Percentiles rank a stretch among this genome's conserved stretches.
These are phyloP conservation scores for Dicyrtoma fusca DNA, from an alignment of 2,888 invertebrate genomes.

Conservation along the genomic window DNA sequence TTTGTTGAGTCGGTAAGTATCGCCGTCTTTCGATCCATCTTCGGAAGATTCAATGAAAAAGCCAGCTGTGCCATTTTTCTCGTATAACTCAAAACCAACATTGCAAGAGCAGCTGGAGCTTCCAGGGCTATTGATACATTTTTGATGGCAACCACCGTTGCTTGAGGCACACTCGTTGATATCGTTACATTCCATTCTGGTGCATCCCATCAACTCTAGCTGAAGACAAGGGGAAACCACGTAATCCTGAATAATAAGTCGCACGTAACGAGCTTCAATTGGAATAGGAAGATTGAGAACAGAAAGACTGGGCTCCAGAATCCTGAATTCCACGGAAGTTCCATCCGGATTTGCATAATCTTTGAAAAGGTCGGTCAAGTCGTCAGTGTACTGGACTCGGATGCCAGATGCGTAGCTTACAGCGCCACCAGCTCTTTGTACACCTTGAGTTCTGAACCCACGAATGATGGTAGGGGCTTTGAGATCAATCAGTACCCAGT, in stretches of 20 bases:
- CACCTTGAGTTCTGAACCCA: conserved; percentile 89
- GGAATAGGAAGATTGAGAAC: conserved; percentile 87
- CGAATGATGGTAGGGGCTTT: conserved; percentile 85
- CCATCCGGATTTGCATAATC: conserved; percentile 92
- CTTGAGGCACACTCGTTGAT: conserved; percentile 83
- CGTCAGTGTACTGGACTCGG: conserved; percentile 82
- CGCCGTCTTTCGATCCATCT: conserved; percentile 84
- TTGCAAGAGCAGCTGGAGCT: conserved; percentile 86
- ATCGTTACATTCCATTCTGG: conserved; percentile 81
- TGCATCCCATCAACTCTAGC: conserved; percentile 88
- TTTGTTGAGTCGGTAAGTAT: conserved; percentile 86
- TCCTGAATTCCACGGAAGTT: conserved; percentile 88
- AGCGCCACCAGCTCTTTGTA: conserved; percentile 77
- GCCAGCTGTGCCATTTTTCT: conserved; percentile 84
- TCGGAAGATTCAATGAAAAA: conserved; percentile 78
- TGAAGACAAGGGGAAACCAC: conserved; percentile 86
- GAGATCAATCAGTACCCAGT: conserved; percentile 85
- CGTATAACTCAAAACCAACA: conserved; percentile 87
- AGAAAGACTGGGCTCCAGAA: conserved; percentile 85
- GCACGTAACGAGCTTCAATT: conserved; percentile 85
- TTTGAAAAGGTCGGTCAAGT: conserved; percentile 83
- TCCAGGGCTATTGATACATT: conserved; percentile 87
- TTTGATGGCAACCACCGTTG: conserved; percentile 92
- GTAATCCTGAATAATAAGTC: conserved; percentile 84
- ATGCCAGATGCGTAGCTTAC: conserved; percentile 89